phyloP scores from a whole-genome alignment of 1,140 invertebrate genomes.

The Diorhabda carinulata region DNA sequence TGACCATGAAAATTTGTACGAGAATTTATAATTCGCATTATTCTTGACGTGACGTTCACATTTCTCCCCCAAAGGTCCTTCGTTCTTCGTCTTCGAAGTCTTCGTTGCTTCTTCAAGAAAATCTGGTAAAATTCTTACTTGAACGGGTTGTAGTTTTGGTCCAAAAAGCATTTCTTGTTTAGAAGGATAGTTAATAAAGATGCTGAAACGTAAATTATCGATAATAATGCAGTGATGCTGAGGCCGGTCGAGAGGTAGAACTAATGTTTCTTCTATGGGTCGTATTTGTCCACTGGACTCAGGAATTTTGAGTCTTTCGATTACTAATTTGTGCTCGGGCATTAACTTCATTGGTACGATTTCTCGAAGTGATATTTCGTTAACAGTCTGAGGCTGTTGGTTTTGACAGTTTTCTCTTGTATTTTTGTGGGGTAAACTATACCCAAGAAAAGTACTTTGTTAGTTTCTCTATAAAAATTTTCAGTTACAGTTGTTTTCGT shows the following conservation, averaged over 20 bases:
- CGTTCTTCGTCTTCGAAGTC: no score
- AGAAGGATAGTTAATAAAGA: not conserved
- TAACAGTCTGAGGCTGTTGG: no score
- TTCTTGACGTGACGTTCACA: no score
- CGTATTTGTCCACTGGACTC: not conserved
- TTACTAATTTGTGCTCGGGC: not conserved
- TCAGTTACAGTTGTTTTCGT: not conserved
- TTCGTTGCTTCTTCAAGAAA: no score
- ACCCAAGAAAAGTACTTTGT: not conserved
- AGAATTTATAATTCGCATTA: no score
- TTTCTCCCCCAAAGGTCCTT: no score
- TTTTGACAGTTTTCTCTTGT: not conserved
- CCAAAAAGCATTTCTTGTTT: not conserved
- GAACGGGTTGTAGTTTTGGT: not conserved
- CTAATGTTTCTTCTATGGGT: not conserved
- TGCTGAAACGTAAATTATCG: no score
- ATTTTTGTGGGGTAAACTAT: not conserved
- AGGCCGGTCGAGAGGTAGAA: not conserved
- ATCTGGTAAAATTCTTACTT: no score
- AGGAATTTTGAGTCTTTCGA: not conserved
- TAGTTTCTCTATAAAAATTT: not conserved
- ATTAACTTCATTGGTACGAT: not conserved
- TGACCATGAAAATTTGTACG: no score
- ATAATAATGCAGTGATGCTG: not conserved
- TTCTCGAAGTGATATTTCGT: not conserved